Conservation (phyloP, 1,140 invertebrate species). For the Hermetia illucens region DNA sequence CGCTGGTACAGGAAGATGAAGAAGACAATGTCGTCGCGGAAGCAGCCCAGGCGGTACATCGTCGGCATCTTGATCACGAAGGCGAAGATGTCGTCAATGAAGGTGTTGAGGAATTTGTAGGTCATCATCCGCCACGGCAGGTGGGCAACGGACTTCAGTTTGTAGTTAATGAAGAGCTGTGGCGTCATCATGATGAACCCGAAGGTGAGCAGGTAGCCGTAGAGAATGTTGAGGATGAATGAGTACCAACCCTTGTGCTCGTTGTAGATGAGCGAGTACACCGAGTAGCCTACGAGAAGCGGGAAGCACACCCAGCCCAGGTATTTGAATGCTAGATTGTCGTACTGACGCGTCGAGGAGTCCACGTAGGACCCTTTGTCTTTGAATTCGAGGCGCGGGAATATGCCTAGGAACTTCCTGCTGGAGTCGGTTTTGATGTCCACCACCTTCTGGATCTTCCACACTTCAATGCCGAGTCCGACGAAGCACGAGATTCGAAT, state of each 20-base stretch:
- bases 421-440: constrained; percentile 71
- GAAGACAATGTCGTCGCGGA: constrained; percentile 97
- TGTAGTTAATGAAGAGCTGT: constrained; percentile 98
- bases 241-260: constrained; percentile 99
- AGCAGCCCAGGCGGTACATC: constrained; percentile 88
- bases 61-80: constrained; percentile 99
- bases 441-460: constrained; percentile 98
- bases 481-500: constrained; percentile 85
- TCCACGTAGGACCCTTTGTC: constrained; percentile 96
- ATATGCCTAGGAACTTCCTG: constrained; percentile 53
- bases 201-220: constrained; percentile 96
- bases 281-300: constrained; percentile 76
- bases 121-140: constrained; percentile 99
- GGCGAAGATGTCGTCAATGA: constrained; percentile 99
- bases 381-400: constrained; percentile 67
- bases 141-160: constrained; percentile 97
- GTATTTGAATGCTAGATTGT: constrained; percentile 91
- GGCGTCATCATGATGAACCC: constrained; percentile 99
- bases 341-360: constrained; percentile 89
- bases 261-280: constrained; percentile 93
- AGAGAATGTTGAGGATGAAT: constrained; percentile 88
- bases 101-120: constrained; percentile 99
- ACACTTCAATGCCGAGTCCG: constrained; percentile 93
- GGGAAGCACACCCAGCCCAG: constrained; percentile 93
- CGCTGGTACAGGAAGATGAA: constrained; percentile 97